Evolutionary conservation across 2,797 vertebrate genomes (phyloP).

Genomic region (Novumbra hubbsi): DNA sequence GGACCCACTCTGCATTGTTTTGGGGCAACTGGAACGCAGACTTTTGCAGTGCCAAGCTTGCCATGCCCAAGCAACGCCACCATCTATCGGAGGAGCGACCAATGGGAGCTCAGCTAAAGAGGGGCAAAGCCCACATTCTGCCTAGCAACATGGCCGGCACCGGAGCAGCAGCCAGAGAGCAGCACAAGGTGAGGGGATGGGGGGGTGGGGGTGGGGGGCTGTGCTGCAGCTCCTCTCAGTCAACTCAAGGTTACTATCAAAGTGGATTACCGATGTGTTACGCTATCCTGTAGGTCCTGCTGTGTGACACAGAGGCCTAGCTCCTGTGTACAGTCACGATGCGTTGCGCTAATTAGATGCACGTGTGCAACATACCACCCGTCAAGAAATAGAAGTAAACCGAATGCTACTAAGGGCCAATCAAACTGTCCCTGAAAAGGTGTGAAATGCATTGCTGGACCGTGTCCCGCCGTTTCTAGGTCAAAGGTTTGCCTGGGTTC

Average conservation of each 20-base stretch:
- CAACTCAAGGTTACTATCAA: conserved; percentile 17
- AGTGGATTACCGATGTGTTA: background rate
- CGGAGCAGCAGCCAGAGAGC: conserved; percentile 21
- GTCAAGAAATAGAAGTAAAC: background rate
- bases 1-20: conserved; percentile 28
- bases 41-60: conserved; percentile 38
- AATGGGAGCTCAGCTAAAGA: conserved; percentile 46
- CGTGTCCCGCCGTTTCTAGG: background rate
- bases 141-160: conserved; percentile 50
- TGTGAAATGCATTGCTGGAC: background rate
- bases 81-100: conserved; percentile 48
- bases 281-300: background rate
- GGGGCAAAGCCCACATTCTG: conserved; percentile 41
- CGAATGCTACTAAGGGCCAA: background rate
- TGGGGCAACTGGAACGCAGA: conserved; percentile 13
- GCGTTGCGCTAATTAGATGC: background rate
- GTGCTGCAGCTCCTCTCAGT: conserved; percentile 6
- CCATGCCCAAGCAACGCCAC: conserved; percentile 32
- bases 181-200: background rate
- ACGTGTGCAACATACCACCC: background rate
- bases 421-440: background rate
- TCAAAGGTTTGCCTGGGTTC: conserved; percentile 15
- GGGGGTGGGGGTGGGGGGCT: background rate
- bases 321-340: background rate
- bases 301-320: background rate